These are phyloP conservation scores for Dolichotis patagonum DNA, from an alignment of 2,113 vertebrate species.

Conservation along the genomic window DNA sequence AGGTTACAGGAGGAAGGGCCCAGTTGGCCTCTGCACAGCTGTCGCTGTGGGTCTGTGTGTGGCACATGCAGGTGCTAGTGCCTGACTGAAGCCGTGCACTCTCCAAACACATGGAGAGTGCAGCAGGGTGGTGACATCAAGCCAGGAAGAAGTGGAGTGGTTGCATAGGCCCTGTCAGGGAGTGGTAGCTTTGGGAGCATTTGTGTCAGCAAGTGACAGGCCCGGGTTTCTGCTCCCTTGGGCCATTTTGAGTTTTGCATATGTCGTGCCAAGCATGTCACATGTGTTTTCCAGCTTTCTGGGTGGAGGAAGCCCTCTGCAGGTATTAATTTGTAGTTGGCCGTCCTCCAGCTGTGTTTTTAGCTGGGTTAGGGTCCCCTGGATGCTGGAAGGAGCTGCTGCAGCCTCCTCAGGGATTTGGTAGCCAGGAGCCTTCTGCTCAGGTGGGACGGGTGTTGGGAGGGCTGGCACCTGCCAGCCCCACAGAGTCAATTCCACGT, in stretches of 20 bases:
- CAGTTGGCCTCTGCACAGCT: neutral
- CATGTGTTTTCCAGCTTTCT: accelerated
- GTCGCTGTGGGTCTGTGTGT: neutral
- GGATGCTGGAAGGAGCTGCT: neutral
- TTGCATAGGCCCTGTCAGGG: neutral
- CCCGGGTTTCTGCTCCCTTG: too few species aligned
- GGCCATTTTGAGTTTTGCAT: accelerated
- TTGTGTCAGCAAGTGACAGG: accelerated
- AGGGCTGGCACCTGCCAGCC: too few species aligned
- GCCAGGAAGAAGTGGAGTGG: neutral
- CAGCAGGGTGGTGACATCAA: neutral
- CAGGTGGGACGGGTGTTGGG: too few species aligned
- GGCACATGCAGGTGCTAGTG: neutral
- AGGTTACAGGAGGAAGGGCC: neutral
- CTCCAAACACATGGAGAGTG: neutral
- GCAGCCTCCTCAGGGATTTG: neutral
- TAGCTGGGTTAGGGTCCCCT: too few species aligned
- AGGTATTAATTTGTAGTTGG: accelerated
- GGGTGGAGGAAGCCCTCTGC: neutral
- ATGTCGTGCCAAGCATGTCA: accelerated
- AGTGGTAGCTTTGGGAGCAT: neutral
- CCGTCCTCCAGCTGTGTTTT: accelerated
- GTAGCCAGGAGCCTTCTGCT: too few species aligned
- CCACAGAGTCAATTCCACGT: too few species aligned
- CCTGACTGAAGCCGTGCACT: neutral